A percentile compares a stretch with the other conserved stretches of the same genome.
Evolutionary conservation across 2,888 invertebrate species (phyloP).

Genomic region (Andrena fulva): DNA sequence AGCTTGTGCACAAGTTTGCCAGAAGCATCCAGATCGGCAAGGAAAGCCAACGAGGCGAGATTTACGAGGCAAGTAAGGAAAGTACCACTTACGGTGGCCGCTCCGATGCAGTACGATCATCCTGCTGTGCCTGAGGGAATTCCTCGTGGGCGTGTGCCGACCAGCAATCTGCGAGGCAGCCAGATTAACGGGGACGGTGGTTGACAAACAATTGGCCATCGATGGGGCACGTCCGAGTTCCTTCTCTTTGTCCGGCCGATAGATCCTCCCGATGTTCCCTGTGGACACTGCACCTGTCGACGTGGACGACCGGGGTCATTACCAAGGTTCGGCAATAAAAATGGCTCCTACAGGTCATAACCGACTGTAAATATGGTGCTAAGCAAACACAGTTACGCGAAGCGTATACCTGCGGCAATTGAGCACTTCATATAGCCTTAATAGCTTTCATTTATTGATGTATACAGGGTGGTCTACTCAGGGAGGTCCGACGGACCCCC

Average conservation of each 20-base stretch:
- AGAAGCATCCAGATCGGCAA: not conserved
- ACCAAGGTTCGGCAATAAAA: not conserved
- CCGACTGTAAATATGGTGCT: too few species aligned
- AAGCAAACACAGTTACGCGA: too few species aligned
- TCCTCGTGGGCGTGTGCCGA: slow-evolving; percentile 89
- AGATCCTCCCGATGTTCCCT: slow-evolving; percentile 78
- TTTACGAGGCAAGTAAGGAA: slow-evolving; percentile 19
- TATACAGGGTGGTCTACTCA: too few species aligned
- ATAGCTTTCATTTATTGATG: too few species aligned
- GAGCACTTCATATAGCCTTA: too few species aligned
- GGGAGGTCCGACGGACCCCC: too few species aligned
- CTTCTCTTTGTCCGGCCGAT: slow-evolving; percentile 74
- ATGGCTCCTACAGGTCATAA: too few species aligned
- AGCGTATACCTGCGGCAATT: too few species aligned
- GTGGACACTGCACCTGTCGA: slow-evolving; percentile 78
- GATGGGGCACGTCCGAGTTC: slow-evolving; percentile 84
- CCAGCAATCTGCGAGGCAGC: slow-evolving; percentile 88
- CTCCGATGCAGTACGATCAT: slow-evolving; percentile 89
- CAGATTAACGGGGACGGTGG: slow-evolving; percentile 90
- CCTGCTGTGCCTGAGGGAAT: slow-evolving; percentile 89
- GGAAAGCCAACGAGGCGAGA: not conserved
- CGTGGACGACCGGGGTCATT: not conserved
- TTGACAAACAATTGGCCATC: slow-evolving; percentile 86
- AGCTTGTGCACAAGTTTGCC: too few species aligned
- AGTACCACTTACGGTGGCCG: slow-evolving; percentile 85